Base-by-base conservation (phyloP, 2,113 vertebrate species). In the Rhizomys pruinosus region DNA sequence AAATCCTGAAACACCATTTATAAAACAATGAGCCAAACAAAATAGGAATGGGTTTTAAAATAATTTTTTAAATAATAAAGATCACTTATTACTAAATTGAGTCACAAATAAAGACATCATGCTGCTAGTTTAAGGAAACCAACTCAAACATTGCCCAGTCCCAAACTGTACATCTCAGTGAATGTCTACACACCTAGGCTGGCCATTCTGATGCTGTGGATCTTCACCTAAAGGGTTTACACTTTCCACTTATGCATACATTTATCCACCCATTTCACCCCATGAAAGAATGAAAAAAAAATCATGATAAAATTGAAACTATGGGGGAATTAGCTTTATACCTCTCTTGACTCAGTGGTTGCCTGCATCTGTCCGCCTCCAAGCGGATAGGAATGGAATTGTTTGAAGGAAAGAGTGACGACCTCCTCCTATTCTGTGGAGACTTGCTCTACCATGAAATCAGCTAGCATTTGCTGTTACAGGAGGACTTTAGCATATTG, bases 391-490 rank as follows among this genome's bases (percentile, higher is more conserved):
- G 74, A 93, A 66, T 11, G n/a, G 10, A 11, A n/a, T 63, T 78
- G n/a, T 52, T 68, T 72, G 15, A 94, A 81, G 85, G 69, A 17
- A 82, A 12, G 77, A 12, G 7, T 86, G 79, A 81, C n/a, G 91
- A n/a, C 23, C 52, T 15, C 32, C 69, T 74, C 69, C n/a, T n/a
- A n/a, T n/a, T n/a, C 4, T 59, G 1, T 57, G 37, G 29, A 72
- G 74, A 71, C 71, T n/a, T 59, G 25, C 3, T 80, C 59, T 69
- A 29, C 44, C 71, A 42, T 34, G 47, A 87, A 47, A 39, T 47
- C 37, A 87, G 34, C 68, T 63, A 29, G 29, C 34, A 66, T 42
- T 64, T 82, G 32, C 52, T 59, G 42, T 20, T 29, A 66, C 1
- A 27, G 1, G 7, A 44, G 12, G 34, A 55, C 84, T 73, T 52